These are phyloP conservation scores for Lithophane leautieri DNA, from an alignment of 2,888 invertebrate species.

Conservation along the genomic window DNA sequence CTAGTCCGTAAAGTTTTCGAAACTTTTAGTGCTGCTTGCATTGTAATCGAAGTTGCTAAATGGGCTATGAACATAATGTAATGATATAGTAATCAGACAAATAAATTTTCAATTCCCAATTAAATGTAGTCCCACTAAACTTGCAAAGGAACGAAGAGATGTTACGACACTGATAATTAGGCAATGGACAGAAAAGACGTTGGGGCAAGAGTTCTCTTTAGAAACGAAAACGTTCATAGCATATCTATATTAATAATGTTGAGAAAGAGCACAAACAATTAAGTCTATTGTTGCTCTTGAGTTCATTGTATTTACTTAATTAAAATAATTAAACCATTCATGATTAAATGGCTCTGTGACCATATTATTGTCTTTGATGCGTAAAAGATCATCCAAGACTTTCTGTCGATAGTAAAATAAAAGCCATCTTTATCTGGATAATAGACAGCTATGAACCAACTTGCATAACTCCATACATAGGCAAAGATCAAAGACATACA, in stretches of 20 bases:
- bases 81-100: background rate
- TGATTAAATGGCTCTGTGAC: background rate
- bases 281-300: background rate
- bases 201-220: background rate
- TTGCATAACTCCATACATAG: background rate
- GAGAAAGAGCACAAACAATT: background rate
- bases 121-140: background rate
- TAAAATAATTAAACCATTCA: slow-evolving; percentile 9
- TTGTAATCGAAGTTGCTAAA: background rate
- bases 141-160: background rate
- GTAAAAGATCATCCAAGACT: background rate
- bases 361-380: background rate
- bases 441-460: background rate
- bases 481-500: background rate
- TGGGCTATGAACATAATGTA: background rate
- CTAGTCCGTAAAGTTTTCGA: background rate
- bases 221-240: background rate
- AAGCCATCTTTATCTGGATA: background rate
- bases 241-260: background rate
- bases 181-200: background rate
- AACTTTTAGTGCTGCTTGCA: background rate
- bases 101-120: background rate
- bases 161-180: background rate
- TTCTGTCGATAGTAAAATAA: background rate
- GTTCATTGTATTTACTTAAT: background rate